Base-by-base conservation (phyloP, 37 sponge, comb jelly and placozoan species). In the Cladorhizidae sp. region DNA sequence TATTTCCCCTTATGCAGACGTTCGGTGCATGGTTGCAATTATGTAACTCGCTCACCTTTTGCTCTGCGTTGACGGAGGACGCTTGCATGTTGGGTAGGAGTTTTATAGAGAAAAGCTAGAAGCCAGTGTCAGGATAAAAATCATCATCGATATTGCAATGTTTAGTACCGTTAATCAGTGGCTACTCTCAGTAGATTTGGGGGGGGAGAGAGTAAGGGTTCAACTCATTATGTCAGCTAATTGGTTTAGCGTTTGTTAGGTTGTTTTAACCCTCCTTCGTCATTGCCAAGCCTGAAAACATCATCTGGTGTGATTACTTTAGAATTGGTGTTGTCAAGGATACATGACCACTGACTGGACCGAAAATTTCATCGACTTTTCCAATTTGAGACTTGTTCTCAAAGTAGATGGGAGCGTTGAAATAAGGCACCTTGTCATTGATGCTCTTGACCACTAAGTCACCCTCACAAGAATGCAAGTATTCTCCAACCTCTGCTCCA, bases 381-480 rank as follows among this genome's bases (percentile, higher is more conserved):
- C 99, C 99, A 83, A 98, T 87, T 57, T 96, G 99, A 23, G 93
- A 83, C 78, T 98, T 98, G 80, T 96, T 98, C 82, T 98, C 99
- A 41, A 98, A 84, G 73, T 93, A 98, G 40, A 98, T 67, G 0
- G 99, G 99, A 23, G 99, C 99, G 75, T 98, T 98, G 88, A 98
- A 98, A 75, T 92, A 98, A 0, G 99, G 99, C 1, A 98, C 80
- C 77, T 90, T 96, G 25, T 86, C 90, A 68, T 76, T 93, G 39
- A 69, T 87, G 37, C 87, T 67, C 58, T 82, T 94, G 67, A 95
- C 91, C 23, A 98, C 99, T 55, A 98, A 67, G 59, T 98, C 99
- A 59, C 92, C 97, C 57, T 98, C 97, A 72, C 99, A 96, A 21
- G 92, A 65, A 52, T 98, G 98, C 83, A 98, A 38, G 38, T 81